Conservation (phyloP, 2,113 vertebrate genomes). For the Paraplagusia blochii region DNA sequence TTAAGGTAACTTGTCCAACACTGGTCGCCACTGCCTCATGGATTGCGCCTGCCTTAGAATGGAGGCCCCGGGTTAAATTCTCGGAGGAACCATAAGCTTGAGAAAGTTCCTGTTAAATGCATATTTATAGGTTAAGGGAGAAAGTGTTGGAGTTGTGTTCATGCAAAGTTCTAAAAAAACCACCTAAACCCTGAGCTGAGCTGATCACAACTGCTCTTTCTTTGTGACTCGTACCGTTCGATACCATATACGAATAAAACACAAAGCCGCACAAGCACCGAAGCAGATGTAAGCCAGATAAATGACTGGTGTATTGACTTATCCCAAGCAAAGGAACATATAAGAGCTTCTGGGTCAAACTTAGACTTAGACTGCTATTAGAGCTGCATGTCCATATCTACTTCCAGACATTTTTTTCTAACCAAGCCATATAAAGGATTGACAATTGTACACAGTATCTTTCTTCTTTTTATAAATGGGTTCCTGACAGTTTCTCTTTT, state of each 20-base stretch:
- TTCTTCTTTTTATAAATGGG: conserved; percentile 36
- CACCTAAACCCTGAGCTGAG: conserved; percentile 63
- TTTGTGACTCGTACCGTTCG: conserved; percentile 1
- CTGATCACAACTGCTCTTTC: conserved; percentile 28
- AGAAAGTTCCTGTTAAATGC: too few relatives aligned
- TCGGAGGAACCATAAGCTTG: too few relatives aligned
- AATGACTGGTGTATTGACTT: conserved; percentile 56
- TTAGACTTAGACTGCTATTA: conserved; percentile 21
- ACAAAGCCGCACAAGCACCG: neutral
- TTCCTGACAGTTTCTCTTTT: conserved; percentile 45
- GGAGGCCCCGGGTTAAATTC: too few relatives aligned
- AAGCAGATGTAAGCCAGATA: conserved; percentile 1
- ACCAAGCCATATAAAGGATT: conserved; percentile 26
- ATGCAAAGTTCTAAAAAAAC: conserved; percentile 62
- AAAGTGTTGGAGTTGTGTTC: too few relatives aligned
- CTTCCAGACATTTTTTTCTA: conserved; percentile 21
- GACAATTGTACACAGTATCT: conserved; percentile 40
- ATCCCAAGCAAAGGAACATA: conserved; percentile 11
- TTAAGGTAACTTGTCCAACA: too few relatives aligned
- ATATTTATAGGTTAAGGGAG: too few relatives aligned
- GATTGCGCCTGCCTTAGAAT: too few relatives aligned
- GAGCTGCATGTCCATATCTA: conserved; percentile 23
- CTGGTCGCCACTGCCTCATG: too few relatives aligned
- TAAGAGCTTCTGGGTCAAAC: neutral
- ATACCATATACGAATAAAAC: neutral